phyloP scores from a whole-genome alignment of 2,797 vertebrate species.

The Muscicapa striata region DNA sequence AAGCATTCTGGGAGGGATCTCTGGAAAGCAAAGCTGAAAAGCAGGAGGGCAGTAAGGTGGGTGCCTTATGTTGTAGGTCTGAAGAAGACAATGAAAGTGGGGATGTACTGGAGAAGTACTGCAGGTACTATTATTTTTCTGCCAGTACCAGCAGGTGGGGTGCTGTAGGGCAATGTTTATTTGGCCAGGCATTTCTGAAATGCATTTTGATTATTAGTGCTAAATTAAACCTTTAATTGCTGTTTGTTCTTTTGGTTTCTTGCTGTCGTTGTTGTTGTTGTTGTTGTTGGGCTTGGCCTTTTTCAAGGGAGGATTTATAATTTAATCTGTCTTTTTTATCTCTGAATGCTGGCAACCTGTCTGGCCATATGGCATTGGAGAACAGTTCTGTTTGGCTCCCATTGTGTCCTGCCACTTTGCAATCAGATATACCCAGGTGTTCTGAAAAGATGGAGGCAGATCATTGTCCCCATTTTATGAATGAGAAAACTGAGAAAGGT shows the following conservation, averaged over 20 bases:
- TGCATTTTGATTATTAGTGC: neutral
- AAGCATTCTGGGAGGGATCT: neutral
- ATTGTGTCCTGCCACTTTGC: neutral
- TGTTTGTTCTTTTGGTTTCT: neutral
- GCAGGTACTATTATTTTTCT: neutral
- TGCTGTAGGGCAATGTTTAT: neutral
- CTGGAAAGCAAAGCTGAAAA: neutral
- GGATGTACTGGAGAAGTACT: neutral
- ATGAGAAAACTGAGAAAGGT: slow-evolving; percentile 21
- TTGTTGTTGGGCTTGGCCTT: neutral
- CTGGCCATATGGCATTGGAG: slow-evolving; percentile 5
- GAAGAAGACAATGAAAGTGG: neutral
- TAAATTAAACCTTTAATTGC: neutral
- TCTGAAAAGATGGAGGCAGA: neutral
- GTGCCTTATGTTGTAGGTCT: neutral
- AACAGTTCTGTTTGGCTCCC: neutral
- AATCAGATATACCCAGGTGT: slow-evolving; percentile 14
- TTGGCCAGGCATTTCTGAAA: neutral
- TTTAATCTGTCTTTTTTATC: neutral
- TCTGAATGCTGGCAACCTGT: neutral
- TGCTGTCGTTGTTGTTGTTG: too few species aligned
- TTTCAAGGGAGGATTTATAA: neutral
- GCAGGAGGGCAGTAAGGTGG: neutral
- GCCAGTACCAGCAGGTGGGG: neutral
- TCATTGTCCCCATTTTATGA: neutral